Evolutionary conservation across 1,140 invertebrate genomes (phyloP), one percentile per base, ranked within the genome.

Genomic region (Hesperophylax magnus): DNA sequence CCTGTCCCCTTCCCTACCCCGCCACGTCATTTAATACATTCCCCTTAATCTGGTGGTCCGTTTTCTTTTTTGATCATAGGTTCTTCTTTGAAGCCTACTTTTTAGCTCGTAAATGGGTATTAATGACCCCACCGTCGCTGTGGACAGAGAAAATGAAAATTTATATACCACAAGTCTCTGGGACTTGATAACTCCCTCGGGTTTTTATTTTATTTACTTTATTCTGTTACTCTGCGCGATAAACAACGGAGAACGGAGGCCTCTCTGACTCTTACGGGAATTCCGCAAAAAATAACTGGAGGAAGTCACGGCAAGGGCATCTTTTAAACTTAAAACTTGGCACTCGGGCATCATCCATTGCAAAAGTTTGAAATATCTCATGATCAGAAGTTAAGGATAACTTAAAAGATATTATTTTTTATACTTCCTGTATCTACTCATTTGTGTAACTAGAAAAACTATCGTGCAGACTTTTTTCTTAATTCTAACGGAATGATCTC

Each of bases 131-230:
- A 39, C 75, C 34, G 82, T 52, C 61, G 58, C 79, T n/a, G 72
- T 18, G 72, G 56, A 76, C 54, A 76, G 72, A 60, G 47, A 54
- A 84, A 83, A 84, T 84, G 82, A 84, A 78, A 81, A 84, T 84
- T 84, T 84, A 84, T 84, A 77, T 80, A 72, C 80, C 79, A 53
- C 82, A 81, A 83, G 79, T 83, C 79, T 81, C 82, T 63, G 58
- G 20, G 72, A 67, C 72, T 81, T 81, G 82, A 81, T 81, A 83
- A 81, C 80, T 79, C 82, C 78, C 82, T 52, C 22, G 63, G 52
- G 71, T n/a, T 56, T 77, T 80, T 83, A 78, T 80, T 83, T 83
- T 83, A 80, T 72, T 82, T 78, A 65, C 65, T 78, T 80, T 80
- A 78, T 83, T 79, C 81, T 76, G 77, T 79, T 78, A 82, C 81